Evolutionary conservation across 2,888 invertebrate species (phyloP).

Genomic region (Callyntrura guangdongensis): DNA sequence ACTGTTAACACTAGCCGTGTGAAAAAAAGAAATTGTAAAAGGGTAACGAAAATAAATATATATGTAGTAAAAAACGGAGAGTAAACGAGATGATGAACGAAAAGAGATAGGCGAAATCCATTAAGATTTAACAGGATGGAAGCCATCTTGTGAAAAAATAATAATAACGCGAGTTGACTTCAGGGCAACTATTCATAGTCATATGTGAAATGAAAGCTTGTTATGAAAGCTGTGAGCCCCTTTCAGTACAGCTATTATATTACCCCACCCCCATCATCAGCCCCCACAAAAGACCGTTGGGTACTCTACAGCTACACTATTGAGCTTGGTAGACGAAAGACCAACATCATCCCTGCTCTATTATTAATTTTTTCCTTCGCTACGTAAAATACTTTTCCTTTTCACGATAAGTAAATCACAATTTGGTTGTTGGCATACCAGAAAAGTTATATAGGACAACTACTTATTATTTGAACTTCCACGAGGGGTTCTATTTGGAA

Average conservation of each 20-base stretch:
- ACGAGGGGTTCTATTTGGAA: too few relatives aligned
- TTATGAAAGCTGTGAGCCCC: too few relatives aligned
- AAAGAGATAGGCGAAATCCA: background rate
- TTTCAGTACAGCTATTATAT: too few relatives aligned
- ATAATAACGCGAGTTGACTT: constrained; percentile 5
- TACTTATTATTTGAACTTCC: too few relatives aligned
- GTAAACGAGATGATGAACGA: background rate
- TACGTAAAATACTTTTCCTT: background rate
- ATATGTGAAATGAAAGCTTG: background rate
- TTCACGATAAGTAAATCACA: background rate
- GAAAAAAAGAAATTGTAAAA: constrained; percentile 1
- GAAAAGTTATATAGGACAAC: background rate
- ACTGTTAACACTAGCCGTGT: background rate
- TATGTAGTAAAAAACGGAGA: background rate
- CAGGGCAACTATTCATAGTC: background rate
- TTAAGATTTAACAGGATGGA: constrained; percentile 20
- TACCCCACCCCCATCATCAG: background rate
- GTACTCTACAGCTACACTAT: background rate
- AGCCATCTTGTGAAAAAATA: constrained; percentile 12
- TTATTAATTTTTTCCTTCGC: background rate
- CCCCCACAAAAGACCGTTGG: background rate
- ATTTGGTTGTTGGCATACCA: background rate
- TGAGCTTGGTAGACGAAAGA: background rate
- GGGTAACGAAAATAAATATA: background rate
- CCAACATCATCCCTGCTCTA: background rate